These are phyloP conservation scores for Anableps anableps DNA, from an alignment of 2,797 vertebrate genomes.

Conservation along the genomic window DNA sequence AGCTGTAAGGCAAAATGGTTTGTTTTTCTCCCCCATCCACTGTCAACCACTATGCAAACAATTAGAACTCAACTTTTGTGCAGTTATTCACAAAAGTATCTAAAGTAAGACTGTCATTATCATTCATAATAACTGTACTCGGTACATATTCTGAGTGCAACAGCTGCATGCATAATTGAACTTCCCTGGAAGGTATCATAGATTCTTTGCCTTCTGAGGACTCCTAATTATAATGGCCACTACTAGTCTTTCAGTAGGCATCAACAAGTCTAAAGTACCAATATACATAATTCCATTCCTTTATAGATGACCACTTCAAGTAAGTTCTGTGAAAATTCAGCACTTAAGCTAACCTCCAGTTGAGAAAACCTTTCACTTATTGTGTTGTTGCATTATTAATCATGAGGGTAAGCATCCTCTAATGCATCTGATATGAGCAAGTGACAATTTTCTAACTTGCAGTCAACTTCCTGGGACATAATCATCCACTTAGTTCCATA, in stretches of 20 bases:
- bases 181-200: constrained; percentile 4
- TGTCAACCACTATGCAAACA: neutral
- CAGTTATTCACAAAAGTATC: neutral
- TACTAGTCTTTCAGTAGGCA: constrained; percentile 51
- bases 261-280: neutral
- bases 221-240: constrained; percentile 36
- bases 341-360: constrained; percentile 14
- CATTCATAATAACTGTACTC: neutral
- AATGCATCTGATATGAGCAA: constrained; percentile 43
- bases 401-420: constrained; percentile 17
- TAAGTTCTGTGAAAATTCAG: constrained; percentile 21
- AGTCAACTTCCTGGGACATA: constrained; percentile 33
- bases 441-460: constrained; percentile 33
- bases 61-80: neutral
- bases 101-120: neutral
- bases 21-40: neutral
- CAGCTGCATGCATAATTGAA: neutral
- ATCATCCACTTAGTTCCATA: constrained; percentile 36
- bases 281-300: constrained; percentile 25
- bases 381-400: constrained; percentile 38
- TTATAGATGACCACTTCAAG: constrained; percentile 20
- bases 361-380: neutral
- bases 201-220: constrained; percentile 7
- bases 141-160: neutral
- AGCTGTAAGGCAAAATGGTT: neutral